Conservation (phyloP, 2,888 invertebrate genomes). For the Sphaeridia pumilis region DNA sequence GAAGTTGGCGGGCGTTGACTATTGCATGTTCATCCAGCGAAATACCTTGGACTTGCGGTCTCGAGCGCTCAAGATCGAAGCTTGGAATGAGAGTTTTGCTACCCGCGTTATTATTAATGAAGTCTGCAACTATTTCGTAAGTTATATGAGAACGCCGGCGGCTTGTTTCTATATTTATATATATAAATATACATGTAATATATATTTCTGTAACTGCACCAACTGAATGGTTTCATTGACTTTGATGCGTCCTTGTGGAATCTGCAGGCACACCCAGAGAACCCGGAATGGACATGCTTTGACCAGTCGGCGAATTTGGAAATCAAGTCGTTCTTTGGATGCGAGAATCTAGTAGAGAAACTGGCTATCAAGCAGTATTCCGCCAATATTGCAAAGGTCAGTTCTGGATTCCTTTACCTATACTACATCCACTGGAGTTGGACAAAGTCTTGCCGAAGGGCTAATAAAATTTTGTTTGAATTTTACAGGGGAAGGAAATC, state of each 20-base stretch:
- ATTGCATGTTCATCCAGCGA: constrained; percentile 78
- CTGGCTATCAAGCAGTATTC: constrained; percentile 93
- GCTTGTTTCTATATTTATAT: neutral
- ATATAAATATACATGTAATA: neutral
- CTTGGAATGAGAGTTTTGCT: constrained; percentile 82
- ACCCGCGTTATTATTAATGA: constrained; percentile 71
- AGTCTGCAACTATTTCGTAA: constrained; percentile 75
- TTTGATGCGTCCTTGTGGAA: neutral
- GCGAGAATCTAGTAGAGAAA: constrained; percentile 88
- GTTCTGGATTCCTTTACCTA: neutral
- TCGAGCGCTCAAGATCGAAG: constrained; percentile 74
- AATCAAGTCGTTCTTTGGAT: constrained; percentile 88
- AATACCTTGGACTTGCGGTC: constrained; percentile 69
- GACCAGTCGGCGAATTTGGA: constrained; percentile 85
- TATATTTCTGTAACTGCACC: too few relatives aligned
- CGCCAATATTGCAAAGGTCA: constrained; percentile 61
- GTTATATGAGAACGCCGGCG: constrained; percentile 39
- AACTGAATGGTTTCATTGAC: too few relatives aligned
- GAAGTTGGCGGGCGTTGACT: constrained; percentile 88
- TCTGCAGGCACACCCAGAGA: constrained; percentile 77
- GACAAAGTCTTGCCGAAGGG: neutral
- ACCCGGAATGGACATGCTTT: constrained; percentile 89
- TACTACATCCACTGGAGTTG: neutral
- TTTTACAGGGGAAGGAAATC: constrained; percentile 72
- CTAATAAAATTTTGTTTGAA: constrained; percentile 9